phyloP scores from a whole-genome alignment of 1,140 invertebrate species.

The Drosophila bocki region DNA sequence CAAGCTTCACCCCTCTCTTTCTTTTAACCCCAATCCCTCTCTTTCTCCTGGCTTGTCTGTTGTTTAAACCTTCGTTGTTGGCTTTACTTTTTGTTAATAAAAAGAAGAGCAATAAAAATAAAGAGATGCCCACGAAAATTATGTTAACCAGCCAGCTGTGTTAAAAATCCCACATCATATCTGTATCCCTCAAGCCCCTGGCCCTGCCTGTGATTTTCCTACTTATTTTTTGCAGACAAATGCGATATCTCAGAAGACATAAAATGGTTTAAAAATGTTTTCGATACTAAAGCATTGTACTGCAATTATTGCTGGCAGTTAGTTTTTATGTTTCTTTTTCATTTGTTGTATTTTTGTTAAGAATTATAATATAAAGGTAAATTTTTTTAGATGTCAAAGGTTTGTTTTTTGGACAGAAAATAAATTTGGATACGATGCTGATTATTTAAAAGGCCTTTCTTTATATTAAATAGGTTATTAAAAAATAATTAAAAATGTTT shows the following conservation, averaged over 20 bases:
- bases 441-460: neutral
- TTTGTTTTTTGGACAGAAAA: no score
- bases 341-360: conserved; percentile 5
- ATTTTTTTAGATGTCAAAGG: neutral
- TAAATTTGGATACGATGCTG: no score
- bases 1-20: conserved; percentile 1
- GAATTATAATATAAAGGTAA: no score
- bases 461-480: neutral
- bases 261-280: conserved; percentile 44
- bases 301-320: conserved; percentile 24
- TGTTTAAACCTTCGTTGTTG: conserved; percentile 46
- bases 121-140: conserved; percentile 78
- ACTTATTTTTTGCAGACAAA: conserved; percentile 13
- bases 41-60: conserved; percentile 44
- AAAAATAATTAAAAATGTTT: neutral
- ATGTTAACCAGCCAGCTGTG: conserved; percentile 81
- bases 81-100: conserved; percentile 48
- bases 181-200: conserved; percentile 2
- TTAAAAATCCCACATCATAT: conserved; percentile 69
- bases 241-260: conserved; percentile 32
- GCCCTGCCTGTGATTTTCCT: neutral
- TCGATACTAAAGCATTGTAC: conserved; percentile 6
- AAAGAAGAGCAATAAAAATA: conserved; percentile 11
- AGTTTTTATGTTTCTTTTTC: neutral
- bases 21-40: neutral